Conservation (phyloP, 2,888 invertebrate genomes). For the Euphydryas editha region DNA sequence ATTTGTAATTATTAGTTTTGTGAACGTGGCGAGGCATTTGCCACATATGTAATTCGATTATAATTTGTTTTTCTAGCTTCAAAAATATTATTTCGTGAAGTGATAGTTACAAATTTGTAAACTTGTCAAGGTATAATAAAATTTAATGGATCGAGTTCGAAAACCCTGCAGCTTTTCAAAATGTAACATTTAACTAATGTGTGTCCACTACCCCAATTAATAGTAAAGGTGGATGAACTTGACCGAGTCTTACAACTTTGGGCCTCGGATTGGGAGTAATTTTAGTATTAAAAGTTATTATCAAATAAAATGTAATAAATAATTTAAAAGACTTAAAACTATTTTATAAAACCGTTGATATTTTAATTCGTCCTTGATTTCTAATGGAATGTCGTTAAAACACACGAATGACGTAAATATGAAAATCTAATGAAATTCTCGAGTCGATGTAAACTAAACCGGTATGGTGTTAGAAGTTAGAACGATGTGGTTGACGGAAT, state of each 20-base stretch:
- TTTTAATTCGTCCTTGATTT: too few relatives aligned
- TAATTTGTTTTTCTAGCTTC: not conserved
- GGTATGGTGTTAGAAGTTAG: too few relatives aligned
- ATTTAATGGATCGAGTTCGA: not conserved
- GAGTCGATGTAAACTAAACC: not conserved
- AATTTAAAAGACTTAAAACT: not conserved
- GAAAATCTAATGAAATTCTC: not conserved
- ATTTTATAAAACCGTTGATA: too few relatives aligned
- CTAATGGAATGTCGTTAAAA: not conserved
- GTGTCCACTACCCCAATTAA: slow-evolving; percentile 10
- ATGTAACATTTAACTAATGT: not conserved
- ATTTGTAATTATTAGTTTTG: not conserved
- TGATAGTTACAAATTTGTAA: not conserved
- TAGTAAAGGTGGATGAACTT: slow-evolving; percentile 30
- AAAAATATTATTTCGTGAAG: not conserved
- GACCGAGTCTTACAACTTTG: slow-evolving; percentile 22
- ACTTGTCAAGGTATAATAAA: not conserved
- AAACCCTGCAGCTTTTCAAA: not conserved
- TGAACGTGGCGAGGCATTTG: not conserved
- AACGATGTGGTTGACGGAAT: not conserved
- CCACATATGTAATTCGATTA: not conserved
- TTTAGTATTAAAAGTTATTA: not conserved
- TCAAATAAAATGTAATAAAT: not conserved
- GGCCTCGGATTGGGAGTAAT: not conserved
- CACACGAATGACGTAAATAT: not conserved